These are phyloP conservation scores for Cinclus cinclus DNA, from an alignment of 2,113 vertebrate species.

Conservation along the genomic window DNA sequence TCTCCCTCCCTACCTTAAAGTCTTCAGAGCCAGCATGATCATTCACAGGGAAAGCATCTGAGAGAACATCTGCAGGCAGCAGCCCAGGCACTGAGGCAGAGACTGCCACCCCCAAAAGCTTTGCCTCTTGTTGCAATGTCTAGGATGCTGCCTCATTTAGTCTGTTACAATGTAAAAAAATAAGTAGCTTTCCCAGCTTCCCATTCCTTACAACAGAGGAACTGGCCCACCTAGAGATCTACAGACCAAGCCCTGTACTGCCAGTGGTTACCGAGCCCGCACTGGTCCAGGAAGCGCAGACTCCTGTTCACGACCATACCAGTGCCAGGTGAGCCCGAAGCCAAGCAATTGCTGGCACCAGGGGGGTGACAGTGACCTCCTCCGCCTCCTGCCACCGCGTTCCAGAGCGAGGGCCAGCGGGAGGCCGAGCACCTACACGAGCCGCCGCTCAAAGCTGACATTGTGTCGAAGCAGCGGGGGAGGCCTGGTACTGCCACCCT, in stretches of 20 bases:
- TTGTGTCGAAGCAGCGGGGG: constrained; percentile 31
- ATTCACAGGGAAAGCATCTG: not conserved
- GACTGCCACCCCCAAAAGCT: not conserved
- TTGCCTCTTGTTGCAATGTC: not conserved
- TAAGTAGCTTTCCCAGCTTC: not conserved
- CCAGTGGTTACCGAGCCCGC: not conserved
- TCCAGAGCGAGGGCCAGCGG: constrained; percentile 1
- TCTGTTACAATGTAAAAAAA: not conserved
- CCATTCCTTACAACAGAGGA: not conserved
- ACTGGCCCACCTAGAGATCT: not conserved
- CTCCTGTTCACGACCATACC: too few relatives aligned
- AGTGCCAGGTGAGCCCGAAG: not conserved
- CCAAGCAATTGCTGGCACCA: not conserved
- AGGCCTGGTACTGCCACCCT: constrained; percentile 71
- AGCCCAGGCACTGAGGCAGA: not conserved
- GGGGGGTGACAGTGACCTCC: not conserved
- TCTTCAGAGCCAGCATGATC: not conserved
- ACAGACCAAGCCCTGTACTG: not conserved
- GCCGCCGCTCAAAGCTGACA: constrained; percentile 55
- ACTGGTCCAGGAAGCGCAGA: not conserved
- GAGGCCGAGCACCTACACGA: constrained; percentile 55
- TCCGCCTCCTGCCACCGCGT: not conserved
- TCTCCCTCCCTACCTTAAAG: not conserved
- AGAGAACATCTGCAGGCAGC: not conserved
- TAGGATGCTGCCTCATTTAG: not conserved